Evolutionary conservation across 2,888 invertebrate genomes (phyloP).

Genomic region (Pyrochroa serraticornis): DNA sequence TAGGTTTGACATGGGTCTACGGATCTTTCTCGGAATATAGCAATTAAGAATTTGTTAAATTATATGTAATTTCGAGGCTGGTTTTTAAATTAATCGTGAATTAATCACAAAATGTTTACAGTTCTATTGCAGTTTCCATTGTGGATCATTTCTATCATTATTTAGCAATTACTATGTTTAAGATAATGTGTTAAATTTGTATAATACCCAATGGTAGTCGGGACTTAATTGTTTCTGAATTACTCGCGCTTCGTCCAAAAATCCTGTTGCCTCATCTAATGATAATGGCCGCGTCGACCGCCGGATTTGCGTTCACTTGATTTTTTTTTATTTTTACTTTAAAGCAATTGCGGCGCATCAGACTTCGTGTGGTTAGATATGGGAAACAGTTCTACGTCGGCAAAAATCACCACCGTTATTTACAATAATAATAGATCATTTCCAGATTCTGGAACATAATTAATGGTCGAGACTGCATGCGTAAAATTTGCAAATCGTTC

Average conservation of each 20-base stretch:
- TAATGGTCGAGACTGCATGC: conserved; percentile 48
- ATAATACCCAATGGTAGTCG: conserved; percentile 8
- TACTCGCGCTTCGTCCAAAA: background rate
- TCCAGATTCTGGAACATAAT: conserved; percentile 49
- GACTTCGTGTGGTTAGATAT: conserved; percentile 40
- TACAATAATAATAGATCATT: conserved; percentile 53
- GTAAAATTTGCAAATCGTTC: conserved; percentile 53
- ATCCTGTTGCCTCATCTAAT: background rate
- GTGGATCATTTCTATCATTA: conserved; percentile 24
- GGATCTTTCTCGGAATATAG: conserved; percentile 51
- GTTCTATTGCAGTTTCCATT: conserved; percentile 27
- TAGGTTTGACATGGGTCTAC: conserved; percentile 53
- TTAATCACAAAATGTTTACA: conserved; percentile 44
- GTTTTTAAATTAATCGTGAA: conserved; percentile 48
- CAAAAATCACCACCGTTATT: conserved; percentile 48
- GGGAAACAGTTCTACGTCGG: conserved; percentile 41
- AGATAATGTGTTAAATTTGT: conserved; percentile 21
- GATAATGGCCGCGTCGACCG: background rate
- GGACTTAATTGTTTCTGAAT: background rate
- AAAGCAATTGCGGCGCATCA: conserved; percentile 8
- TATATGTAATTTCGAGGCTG: conserved; percentile 48
- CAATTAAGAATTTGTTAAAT: conserved; percentile 55
- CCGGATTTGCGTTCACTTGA: conserved; percentile 6
- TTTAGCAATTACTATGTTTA: conserved; percentile 26
- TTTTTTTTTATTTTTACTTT: background rate